Evolutionary conservation across 1,140 invertebrate genomes (phyloP).

Genomic region (Drosophila simulans): DNA sequence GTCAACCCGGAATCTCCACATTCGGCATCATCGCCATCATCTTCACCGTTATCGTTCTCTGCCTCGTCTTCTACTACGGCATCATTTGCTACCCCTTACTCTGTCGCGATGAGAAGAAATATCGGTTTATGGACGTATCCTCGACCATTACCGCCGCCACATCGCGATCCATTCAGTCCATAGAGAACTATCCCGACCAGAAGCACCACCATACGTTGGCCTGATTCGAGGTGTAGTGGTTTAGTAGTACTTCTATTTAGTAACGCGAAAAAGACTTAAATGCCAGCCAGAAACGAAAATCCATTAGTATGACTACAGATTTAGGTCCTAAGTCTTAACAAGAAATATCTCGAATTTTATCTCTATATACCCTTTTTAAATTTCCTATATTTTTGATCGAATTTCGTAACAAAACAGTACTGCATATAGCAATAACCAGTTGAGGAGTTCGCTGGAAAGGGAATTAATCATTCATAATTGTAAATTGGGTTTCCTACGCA

Average conservation of each 20-base stretch:
- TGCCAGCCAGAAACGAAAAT: conserved; percentile 18
- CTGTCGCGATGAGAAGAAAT: conserved; percentile 86
- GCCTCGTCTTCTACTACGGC: conserved; percentile 87
- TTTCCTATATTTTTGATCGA: too few relatives aligned
- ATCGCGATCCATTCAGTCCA: conserved; percentile 81
- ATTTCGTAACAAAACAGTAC: conserved; percentile 3
- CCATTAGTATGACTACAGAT: conserved; percentile 15
- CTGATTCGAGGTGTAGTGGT: conserved; percentile 27
- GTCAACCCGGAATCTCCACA: conserved; percentile 85
- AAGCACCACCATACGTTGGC: conserved; percentile 74
- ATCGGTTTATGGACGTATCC: conserved; percentile 87
- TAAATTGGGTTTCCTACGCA: conserved; percentile 46
- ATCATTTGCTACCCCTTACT: conserved; percentile 87
- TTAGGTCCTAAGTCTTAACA: conserved; percentile 3
- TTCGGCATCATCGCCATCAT: conserved; percentile 87
- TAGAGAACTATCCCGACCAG: conserved; percentile 81
- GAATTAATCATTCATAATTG: conserved; percentile 62
- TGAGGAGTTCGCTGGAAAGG: conserved; percentile 32
- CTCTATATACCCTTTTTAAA: neutral
- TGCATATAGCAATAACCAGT: conserved; percentile 40
- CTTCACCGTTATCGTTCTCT: conserved; percentile 85
- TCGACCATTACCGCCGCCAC: conserved; percentile 85
- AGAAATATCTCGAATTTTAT: neutral
- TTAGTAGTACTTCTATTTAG: conserved; percentile 29
- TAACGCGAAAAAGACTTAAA: conserved; percentile 46